Evolutionary conservation across 2,888 invertebrate species (phyloP).

Genomic region (Nysson spinosus): DNA sequence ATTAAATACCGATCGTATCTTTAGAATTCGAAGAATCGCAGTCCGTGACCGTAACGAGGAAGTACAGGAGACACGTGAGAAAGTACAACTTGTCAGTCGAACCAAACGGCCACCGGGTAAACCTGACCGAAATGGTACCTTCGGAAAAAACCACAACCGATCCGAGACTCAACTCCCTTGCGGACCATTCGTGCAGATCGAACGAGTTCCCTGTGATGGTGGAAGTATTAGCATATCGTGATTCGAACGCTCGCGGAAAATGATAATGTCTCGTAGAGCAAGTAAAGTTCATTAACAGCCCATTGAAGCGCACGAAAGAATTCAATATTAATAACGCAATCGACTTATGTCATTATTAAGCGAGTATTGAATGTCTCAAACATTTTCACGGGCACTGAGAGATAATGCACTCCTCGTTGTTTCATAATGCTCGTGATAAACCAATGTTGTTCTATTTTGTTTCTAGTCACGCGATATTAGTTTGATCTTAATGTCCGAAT

Average conservation of each 20-base stretch:
- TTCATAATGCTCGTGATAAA: too few relatives aligned
- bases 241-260: constrained; percentile 24
- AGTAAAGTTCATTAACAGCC: constrained; percentile 50
- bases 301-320: constrained; percentile 28
- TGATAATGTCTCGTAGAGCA: constrained; percentile 33
- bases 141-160: constrained; percentile 35
- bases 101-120: constrained; percentile 1
- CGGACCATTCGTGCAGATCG: constrained; percentile 23
- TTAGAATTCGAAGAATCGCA: constrained; percentile 17
- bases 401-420: too few relatives aligned
- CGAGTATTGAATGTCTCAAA: too few relatives aligned
- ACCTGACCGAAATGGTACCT: constrained; percentile 39
- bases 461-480: too few relatives aligned
- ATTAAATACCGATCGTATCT: constrained; percentile 8
- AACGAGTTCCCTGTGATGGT: constrained; percentile 16
- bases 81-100: constrained; percentile 1
- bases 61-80: constrained; percentile 39
- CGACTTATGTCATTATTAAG: too few relatives aligned
- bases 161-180: constrained; percentile 5
- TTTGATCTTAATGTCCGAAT: too few relatives aligned
- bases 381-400: too few relatives aligned
- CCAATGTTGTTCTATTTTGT: too few relatives aligned
- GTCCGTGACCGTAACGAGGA: constrained; percentile 50
- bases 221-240: constrained; percentile 48
- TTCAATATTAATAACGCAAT: too few relatives aligned